Base-by-base conservation (phyloP, 1,140 invertebrate genomes). In the Heliothis subflexa region DNA sequence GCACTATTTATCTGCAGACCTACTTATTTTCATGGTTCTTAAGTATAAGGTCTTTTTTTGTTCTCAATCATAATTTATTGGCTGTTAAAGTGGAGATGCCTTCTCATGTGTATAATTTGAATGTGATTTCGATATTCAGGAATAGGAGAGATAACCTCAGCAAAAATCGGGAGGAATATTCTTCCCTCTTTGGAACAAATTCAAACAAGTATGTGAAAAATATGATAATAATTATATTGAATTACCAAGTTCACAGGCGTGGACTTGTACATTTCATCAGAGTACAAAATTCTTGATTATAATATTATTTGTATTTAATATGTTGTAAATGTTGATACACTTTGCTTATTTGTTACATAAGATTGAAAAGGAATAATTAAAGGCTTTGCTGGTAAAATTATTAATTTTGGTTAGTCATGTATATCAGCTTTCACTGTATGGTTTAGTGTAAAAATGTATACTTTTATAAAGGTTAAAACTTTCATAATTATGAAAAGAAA, bases 131-230 rank as follows among this genome's bases (percentile, higher is more conserved):
- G 74, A 85, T 87, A 85, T 89, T 91, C 89, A 94, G 93, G 93
- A 93, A 85, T 91, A 93, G 88, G 79, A 90, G 91, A 87, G 90
- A 93, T 90, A 93, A 90, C 87, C 87, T 85, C 86, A 86, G 82
- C 82, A 91, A 92, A 91, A 93, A 90, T 88, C 83, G 86, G 83
- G 91, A 93, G 81, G 93, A 93, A 80, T 89, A 87, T 84, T 79
- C 93, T 88, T 88, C 91, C 81, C 85, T 88, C 79, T 92, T 86
- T 87, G 93, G 89, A 89, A 82, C 91, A 86, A 92, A 92, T 89
- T 81, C 85, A 83, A 90, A 91, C 91, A 93, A 93, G 93, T 94
- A 94, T 91, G 93, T 94, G 79, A 50, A 86, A n/a, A 70, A 79
- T 85, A 82, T 82, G 72, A 85, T 86, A 73, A 85, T 86, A 82